Evolutionary conservation across 2,797 vertebrate species (phyloP).

Genomic region (Chrosomus eos): DNA sequence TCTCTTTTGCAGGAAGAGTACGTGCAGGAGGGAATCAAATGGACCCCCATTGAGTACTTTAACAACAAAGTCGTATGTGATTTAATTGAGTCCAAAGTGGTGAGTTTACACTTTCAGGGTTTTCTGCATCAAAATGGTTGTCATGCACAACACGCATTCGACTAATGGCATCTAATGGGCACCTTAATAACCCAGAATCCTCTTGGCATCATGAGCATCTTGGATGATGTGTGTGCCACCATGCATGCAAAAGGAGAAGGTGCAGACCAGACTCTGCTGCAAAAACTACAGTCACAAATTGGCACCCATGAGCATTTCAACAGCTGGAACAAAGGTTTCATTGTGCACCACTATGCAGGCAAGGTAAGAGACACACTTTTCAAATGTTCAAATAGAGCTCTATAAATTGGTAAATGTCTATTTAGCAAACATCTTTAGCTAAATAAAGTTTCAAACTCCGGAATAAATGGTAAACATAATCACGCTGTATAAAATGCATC

Average conservation of each 20-base stretch:
- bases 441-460: not conserved
- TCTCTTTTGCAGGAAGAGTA: constrained; percentile 80
- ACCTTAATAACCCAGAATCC: constrained; percentile 73
- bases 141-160: not conserved
- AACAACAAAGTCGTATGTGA: constrained; percentile 88
- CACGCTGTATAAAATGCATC: not conserved
- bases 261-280: constrained; percentile 82
- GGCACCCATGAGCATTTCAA: constrained; percentile 83
- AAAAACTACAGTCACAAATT: constrained; percentile 83
- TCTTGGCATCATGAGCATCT: constrained; percentile 82
- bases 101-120: constrained; percentile 65
- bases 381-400: not conserved
- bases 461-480: not conserved
- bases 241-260: constrained; percentile 88
- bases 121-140: not conserved
- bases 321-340: constrained; percentile 84
- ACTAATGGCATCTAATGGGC: not conserved
- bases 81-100: constrained; percentile 87
- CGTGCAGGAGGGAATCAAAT: constrained; percentile 83
- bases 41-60: constrained; percentile 85
- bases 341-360: constrained; percentile 85
- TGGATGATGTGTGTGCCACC: constrained; percentile 86
- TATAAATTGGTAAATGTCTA: not conserved
- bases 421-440: not conserved
- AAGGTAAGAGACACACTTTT: constrained; percentile 71